phyloP scores from a whole-genome alignment of 2,113 vertebrate species.

The Tympanuchus pallidicinctus region DNA sequence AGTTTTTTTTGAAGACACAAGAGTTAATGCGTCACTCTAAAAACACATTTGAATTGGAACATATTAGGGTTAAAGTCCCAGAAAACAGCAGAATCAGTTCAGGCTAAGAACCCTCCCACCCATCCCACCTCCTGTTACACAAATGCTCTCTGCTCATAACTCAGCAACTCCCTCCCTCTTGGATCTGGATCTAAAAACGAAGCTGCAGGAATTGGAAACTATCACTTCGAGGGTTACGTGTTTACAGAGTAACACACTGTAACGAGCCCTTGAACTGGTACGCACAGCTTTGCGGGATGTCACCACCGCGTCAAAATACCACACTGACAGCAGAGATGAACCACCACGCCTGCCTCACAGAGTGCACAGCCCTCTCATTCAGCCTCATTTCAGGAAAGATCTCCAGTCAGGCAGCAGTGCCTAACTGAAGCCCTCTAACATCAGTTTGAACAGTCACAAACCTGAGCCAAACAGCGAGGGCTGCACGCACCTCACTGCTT shows the following conservation, averaged over 20 bases:
- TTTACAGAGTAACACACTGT: neutral
- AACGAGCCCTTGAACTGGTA: neutral
- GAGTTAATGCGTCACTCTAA: neutral
- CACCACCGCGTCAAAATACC: neutral
- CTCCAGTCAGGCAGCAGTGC: neutral
- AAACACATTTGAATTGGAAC: neutral
- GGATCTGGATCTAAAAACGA: neutral
- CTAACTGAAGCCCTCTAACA: neutral
- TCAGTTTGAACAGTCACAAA: neutral
- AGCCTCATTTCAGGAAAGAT: neutral
- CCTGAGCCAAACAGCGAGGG: neutral
- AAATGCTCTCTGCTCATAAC: neutral
- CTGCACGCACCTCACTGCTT: neutral
- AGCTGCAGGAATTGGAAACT: neutral
- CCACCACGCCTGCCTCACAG: neutral
- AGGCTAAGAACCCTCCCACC: neutral
- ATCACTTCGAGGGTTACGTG: neutral
- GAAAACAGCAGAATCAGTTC: neutral
- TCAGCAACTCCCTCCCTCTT: neutral
- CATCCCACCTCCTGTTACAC: neutral
- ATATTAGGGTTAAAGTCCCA: constrained; percentile 3
- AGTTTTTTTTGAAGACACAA: neutral
- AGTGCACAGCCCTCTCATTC: neutral
- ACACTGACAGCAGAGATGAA: neutral
- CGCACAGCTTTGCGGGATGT: neutral